Evolutionary conservation across 2,113 vertebrate genomes (phyloP).

Genomic region (Pseudopipra pipra): DNA sequence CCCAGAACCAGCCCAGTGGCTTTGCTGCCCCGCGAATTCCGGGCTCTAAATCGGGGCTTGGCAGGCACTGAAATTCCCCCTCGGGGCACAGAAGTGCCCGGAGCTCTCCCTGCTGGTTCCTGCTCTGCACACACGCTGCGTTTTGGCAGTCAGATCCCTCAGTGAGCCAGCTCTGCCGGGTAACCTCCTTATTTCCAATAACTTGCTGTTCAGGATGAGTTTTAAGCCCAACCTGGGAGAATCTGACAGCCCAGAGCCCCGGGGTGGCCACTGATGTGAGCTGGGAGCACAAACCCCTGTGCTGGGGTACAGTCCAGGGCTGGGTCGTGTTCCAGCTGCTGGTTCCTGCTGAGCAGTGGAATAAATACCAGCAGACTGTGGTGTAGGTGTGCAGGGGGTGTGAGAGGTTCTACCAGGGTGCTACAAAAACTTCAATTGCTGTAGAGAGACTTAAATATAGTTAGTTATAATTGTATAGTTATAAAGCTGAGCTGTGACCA

Average conservation of each 20-base stretch:
- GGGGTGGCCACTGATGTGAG: fast-evolving
- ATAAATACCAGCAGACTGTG: fast-evolving
- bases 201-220: fast-evolving
- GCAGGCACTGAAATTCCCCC: fast-evolving
- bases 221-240: fast-evolving
- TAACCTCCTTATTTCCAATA: fast-evolving
- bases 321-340: fast-evolving
- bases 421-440: fast-evolving
- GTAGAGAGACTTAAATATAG: fast-evolving
- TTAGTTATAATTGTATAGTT: not conserved
- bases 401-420: not conserved
- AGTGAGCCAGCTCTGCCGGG: fast-evolving
- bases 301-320: fast-evolving
- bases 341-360: fast-evolving
- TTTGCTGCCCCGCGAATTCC: fast-evolving
- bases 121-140: fast-evolving
- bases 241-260: fast-evolving
- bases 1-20: fast-evolving
- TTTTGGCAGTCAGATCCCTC: fast-evolving
- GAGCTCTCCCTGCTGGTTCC: not conserved
- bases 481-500: fast-evolving
- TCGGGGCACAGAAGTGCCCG: fast-evolving
- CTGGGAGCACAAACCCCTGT: fast-evolving
- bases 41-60: not conserved
- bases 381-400: fast-evolving